Base-by-base conservation (phyloP, 2,888 invertebrate genomes). In the Acleris laterana region DNA sequence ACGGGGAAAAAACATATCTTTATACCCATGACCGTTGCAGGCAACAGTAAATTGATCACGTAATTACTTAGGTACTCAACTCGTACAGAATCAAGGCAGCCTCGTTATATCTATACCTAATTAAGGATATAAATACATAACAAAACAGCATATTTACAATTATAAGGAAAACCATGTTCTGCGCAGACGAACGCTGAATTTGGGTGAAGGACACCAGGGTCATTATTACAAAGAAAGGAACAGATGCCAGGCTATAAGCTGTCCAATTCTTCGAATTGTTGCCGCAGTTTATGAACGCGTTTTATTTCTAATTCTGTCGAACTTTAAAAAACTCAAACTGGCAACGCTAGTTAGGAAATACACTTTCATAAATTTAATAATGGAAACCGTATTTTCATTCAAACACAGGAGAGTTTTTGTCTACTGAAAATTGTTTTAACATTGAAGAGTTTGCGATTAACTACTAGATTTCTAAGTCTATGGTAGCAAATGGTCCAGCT, bases 91-190 rank as follows among this genome's bases (percentile, higher is more conserved):
- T 7, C 17, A 16, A 46, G n/a, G 16, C 46, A 16, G 46, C 17
- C 46, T 46, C 7, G 7, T n/a, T n/a, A 46, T 17, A 17, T n/a
- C 5, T 44, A 46, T 7, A 28, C 53, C 57, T 46, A 57, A 52
- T 52, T 28, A 52, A 52, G 52, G 17, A 32, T 28, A n/a, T n/a
- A n/a, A n/a, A n/a, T n/a, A 13, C 16, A n/a, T 19, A 42, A 16
- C 38, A 19, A 20, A 9, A 20, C 7, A n/a, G 55, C 25, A 46
- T 57, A 42, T 57, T 25, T 57, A 57, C 46, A 46, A 57, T 25
- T 57, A 57, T 57, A 46, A 57, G 57, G 57, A 57, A 57, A 57
- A 57, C 57, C 25, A n/a, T 13, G 25, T 55, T 51, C 22, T 46
- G 57, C 57, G 44, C 57, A 46, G 17, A 44, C 38, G 55, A 20